Evolutionary conservation across 2,113 vertebrate species (phyloP), one percentile per base, ranked within the genome.

Genomic region (Xiphophorus hellerii): DNA sequence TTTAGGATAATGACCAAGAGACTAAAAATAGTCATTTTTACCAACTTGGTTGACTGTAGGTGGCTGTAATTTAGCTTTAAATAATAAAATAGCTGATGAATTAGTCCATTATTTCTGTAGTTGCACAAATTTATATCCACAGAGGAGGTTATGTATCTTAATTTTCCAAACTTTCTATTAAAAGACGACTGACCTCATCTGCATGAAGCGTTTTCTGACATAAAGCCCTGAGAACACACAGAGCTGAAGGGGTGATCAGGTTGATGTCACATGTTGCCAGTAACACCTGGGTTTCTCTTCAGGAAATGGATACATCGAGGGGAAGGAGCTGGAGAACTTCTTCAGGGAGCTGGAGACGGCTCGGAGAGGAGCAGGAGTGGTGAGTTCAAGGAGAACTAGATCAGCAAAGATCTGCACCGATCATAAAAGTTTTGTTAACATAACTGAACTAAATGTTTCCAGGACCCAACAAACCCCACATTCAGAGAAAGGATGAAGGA

Each of bases 301-400:
- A 99, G 98, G 97, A 84, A 99, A 99, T 92, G 97, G 98, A 64
- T 99, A 97, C 90, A 99, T 99, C 5, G 97, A 99, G 93, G 98
- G 97, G 28, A 99, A 98, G 90, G 98, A 99, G 88, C 93, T 99
- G 90, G 98, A 99, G 91, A 98, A 96, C 93, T 99, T 99, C 93
- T 97, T 99, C 92, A 96, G 91, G 87, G 97, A 99, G 90, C 87
- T 99, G 93, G 97, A 98, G 92, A 91, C 89, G 3, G 96, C 96
- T 5, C 95, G 98, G 84, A 96, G 94, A 94, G 97, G 96, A 74
- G 94, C 96, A 1, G 97, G 97, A 29, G 95, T 97, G 96, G 98
- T 99, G 94, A 97, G 97, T 77, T 82, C 58, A 74, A 3, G 20
- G 31, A 68, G n/a, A 15, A 30, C 6, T 63, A 0, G 1, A 62